Evolutionary conservation across 2,888 invertebrate species (phyloP), one percentile per base, ranked within the genome.

Genomic region (Stegophylla sp.): DNA sequence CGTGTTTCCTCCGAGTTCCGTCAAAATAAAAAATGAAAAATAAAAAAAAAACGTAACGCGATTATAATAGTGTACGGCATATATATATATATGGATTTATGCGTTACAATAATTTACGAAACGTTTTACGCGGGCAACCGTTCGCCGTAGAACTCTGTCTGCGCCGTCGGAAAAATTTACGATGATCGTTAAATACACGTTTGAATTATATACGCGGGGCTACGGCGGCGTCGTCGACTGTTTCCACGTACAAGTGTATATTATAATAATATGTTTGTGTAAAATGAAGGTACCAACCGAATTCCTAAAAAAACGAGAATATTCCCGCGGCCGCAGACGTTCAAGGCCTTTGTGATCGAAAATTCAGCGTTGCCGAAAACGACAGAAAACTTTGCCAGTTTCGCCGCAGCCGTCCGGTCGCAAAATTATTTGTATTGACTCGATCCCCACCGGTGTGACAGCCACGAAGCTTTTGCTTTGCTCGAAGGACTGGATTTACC

Each of bases 231-330:
- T 34, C 53, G 41, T 3, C 17, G 75, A 41, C 28, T 64, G 71
- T 53, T 71, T 23, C 41, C 23, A 9, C 3, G 41, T 12, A 34
- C 7, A 34, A n/a, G n/a, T n/a, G n/a, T n/a, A n/a, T n/a, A 17
- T 48, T 17, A 17, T 48, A n/a, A 15, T 17, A 17, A 48, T 45
- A 45, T n/a, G n/a, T n/a, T n/a, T n/a, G n/a, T n/a, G n/a, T n/a
- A n/a, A n/a, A n/a, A n/a, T n/a, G n/a, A n/a, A n/a, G n/a, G n/a
- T n/a, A 15, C 4, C 20, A 10, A 45, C 48, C 28, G 51, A 26
- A 74, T 74, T 74, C 73, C 48, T 15, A 74, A 20, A 34, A 74
- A 74, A 74, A 63, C 48, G 63, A 63, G n/a, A n/a, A n/a, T n/a
- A 66, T 76, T 66, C 64, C 43, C 66, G 64, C 26, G 53, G 43